Base-by-base conservation (phyloP, 2,113 vertebrate genomes). In the Istiophorus platypterus region DNA sequence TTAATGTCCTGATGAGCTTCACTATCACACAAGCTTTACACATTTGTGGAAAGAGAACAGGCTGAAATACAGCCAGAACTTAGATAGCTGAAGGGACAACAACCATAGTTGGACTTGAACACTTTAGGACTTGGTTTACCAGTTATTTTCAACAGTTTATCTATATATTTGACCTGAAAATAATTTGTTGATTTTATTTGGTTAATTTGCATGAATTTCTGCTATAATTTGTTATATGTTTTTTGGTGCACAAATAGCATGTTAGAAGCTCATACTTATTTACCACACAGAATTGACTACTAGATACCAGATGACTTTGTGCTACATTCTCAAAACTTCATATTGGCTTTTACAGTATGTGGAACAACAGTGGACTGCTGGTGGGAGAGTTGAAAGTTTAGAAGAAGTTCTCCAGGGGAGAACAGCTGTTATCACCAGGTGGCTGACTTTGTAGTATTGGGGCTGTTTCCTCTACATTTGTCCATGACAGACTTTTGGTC, bases 371-470 rank as follows among this genome's bases (percentile, higher is more conserved):
- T 26, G 24, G 20, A 45, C 72, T 59, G 80, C 47, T 72, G 65
- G 27, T 61, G 67, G 65, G 5, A 80, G 80, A 69, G 65, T 24
- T 67, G 47, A 81, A 66, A 59, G 58, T 52, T n/a, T 14, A 12
- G 54, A 80, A 71, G 42, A 73, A 81, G 56, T 54, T 80, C 69
- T 80, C 69, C 54, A 31, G 27, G 34, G 49, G 45, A 78, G 79
- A 83, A 72, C 87, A 89, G 89, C 85, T 92, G 89, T 52, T 69
- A 45, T 82, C 68, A 69, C 34, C 76, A 68, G 63, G 70, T 27
- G 62, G 79, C 47, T 22, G 49, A 78, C 76, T 54, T 42, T 78
- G 24, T 41, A 63, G 72, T 41, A 72, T 20, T 49, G 54, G 7
- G 10, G 41, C 27, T 54, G 72, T 41, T 58, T 45, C 61, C 52